phyloP scores from a whole-genome alignment of 2,888 invertebrate species.

The Acrocera orbiculus region DNA sequence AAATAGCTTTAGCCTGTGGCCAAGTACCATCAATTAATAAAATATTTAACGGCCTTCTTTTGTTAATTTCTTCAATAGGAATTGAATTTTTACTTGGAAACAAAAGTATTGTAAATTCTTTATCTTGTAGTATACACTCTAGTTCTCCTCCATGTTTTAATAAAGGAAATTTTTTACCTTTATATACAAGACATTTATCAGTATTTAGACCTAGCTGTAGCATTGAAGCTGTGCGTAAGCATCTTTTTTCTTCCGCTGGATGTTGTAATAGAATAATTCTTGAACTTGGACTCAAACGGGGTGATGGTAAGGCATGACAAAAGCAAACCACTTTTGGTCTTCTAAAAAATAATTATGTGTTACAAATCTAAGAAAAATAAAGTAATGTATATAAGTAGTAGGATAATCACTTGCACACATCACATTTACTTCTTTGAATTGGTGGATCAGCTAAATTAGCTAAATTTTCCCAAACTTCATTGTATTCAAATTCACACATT shows the following conservation, averaged over 20 bases:
- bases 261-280: conserved; percentile 72
- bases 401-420: conserved; percentile 53
- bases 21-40: conserved; percentile 86
- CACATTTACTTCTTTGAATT: conserved; percentile 45
- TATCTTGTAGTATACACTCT: conserved; percentile 43
- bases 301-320: conserved; percentile 64
- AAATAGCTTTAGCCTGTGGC: conserved; percentile 89
- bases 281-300: conserved; percentile 48
- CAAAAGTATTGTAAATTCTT: conserved; percentile 43
- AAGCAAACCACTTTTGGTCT: conserved; percentile 77
- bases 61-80: conserved; percentile 40
- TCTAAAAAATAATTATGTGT: conserved; percentile 32
- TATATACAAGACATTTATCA: conserved; percentile 49
- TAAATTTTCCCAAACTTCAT: conserved; percentile 50
- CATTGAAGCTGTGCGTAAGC: conserved; percentile 80
- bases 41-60: conserved; percentile 47
- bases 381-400: too few relatives aligned
- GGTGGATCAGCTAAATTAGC: conserved; percentile 64
- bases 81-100: conserved; percentile 65
- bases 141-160: conserved; percentile 44
- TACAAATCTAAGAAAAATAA: conserved; percentile 1
- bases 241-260: conserved; percentile 82
- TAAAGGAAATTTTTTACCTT: conserved; percentile 68
- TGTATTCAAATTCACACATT: conserved; percentile 1
- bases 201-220: conserved; percentile 53